A percentile compares a stretch with the other conserved stretches of the same genome.
Conservation (phyloP, 2,113 vertebrate species). For the Pycnonotus jocosus region DNA sequence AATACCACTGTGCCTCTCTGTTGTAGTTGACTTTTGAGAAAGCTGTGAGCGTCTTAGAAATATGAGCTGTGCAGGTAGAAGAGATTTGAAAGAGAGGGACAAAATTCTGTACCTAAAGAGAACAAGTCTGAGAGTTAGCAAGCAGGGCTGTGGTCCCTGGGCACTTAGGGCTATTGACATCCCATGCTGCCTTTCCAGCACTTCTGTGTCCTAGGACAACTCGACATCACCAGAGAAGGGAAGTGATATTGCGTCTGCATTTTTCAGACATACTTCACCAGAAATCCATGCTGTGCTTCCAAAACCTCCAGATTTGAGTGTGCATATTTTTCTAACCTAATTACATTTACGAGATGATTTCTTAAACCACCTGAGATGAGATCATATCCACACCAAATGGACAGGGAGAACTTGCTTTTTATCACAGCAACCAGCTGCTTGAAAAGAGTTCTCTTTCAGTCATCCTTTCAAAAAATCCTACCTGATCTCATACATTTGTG, state of each 20-base stretch:
- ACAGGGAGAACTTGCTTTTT: slow-evolving; percentile 19
- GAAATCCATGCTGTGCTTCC: background rate
- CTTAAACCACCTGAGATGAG: slow-evolving; percentile 52
- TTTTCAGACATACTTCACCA: background rate
- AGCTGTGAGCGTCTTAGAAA: background rate
- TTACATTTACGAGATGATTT: slow-evolving; percentile 28
- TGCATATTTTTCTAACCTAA: slow-evolving; percentile 31
- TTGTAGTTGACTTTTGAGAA: background rate
- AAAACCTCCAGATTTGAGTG: background rate
- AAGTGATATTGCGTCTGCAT: background rate
- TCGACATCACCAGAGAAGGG: background rate
- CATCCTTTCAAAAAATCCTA: slow-evolving; percentile 32
- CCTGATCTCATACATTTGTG: slow-evolving; percentile 38
- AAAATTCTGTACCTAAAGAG: background rate
- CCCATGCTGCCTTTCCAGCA: background rate
- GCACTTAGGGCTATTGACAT: background rate
- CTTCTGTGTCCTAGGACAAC: background rate
- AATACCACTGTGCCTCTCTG: background rate
- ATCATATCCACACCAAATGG: slow-evolving; percentile 25
- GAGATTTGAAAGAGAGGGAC: background rate
- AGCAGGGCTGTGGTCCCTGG: background rate
- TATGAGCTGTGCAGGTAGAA: background rate
- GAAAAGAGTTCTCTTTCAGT: slow-evolving; percentile 36
- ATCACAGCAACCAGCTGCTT: slow-evolving; percentile 27
- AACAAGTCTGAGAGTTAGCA: background rate